Conservation (phyloP, 2,888 invertebrate genomes). For the Timandra comae region DNA sequence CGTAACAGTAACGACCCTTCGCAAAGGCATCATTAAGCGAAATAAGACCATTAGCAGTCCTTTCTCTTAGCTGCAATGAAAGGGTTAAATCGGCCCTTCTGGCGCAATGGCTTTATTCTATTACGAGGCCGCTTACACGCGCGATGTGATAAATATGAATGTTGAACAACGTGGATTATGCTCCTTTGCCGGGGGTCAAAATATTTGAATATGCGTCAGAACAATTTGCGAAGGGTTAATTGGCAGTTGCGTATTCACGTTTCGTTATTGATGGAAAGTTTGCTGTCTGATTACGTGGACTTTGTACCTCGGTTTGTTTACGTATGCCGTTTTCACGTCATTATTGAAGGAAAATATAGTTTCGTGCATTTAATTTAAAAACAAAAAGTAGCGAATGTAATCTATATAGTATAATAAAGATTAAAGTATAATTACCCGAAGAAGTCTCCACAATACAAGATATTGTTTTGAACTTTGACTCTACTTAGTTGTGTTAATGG, state of each 20-base stretch:
- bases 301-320: too few relatives aligned
- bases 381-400: too few relatives aligned
- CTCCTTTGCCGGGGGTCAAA: constrained; percentile 72
- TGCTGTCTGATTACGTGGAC: too few relatives aligned
- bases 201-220: constrained; percentile 71
- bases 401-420: too few relatives aligned
- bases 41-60: constrained; percentile 75
- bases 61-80: constrained; percentile 70
- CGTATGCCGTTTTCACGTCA: too few relatives aligned
- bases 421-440: too few relatives aligned
- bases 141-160: constrained; percentile 76
- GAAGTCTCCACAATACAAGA: too few relatives aligned
- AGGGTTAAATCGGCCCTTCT: constrained; percentile 72
- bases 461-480: too few relatives aligned
- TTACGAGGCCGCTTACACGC: constrained; percentile 69
- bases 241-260: constrained; percentile 46
- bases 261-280: background rate
- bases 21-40: constrained; percentile 68
- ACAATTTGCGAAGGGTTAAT: constrained; percentile 72
- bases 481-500: too few relatives aligned
- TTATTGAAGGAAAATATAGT: too few relatives aligned
- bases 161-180: constrained; percentile 70
- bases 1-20: constrained; percentile 59
- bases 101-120: constrained; percentile 71
- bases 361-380: too few relatives aligned